Evolutionary conservation across 2,888 invertebrate species (phyloP).

Genomic region (Mylabris sibirica): DNA sequence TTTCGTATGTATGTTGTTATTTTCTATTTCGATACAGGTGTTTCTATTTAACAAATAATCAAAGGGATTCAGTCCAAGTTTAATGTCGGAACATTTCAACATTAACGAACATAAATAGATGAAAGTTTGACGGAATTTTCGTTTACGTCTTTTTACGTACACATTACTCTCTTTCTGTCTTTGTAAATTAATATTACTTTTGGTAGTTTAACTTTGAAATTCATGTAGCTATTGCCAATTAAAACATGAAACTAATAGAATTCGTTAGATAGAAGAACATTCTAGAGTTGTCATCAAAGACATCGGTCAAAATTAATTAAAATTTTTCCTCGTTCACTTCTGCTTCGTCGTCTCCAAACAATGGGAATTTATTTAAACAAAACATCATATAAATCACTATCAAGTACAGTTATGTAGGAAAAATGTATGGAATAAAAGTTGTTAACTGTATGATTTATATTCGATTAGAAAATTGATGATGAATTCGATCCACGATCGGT

Average conservation of each 20-base stretch:
- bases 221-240: neutral
- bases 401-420: neutral
- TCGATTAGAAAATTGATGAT: neutral
- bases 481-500: neutral
- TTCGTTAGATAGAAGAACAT: neutral
- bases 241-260: neutral
- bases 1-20: neutral
- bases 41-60: slow-evolving; percentile 42
- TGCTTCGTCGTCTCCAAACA: too few relatives aligned
- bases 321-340: neutral
- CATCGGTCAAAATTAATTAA: neutral
- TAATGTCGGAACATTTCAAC: slow-evolving; percentile 23
- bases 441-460: neutral
- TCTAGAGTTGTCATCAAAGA: neutral
- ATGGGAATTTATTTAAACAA: slow-evolving; percentile 3
- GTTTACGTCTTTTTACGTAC: neutral
- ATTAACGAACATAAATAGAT: slow-evolving; percentile 17
- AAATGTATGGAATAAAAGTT: neutral
- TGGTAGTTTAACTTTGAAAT: neutral
- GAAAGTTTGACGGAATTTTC: slow-evolving; percentile 14
- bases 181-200: neutral
- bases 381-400: neutral
- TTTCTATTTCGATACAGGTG: slow-evolving; percentile 19
- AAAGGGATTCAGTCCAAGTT: slow-evolving; percentile 30
- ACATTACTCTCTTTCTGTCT: neutral